phyloP scores from a whole-genome alignment of 2,113 vertebrate species.

The Xiphias gladius region DNA sequence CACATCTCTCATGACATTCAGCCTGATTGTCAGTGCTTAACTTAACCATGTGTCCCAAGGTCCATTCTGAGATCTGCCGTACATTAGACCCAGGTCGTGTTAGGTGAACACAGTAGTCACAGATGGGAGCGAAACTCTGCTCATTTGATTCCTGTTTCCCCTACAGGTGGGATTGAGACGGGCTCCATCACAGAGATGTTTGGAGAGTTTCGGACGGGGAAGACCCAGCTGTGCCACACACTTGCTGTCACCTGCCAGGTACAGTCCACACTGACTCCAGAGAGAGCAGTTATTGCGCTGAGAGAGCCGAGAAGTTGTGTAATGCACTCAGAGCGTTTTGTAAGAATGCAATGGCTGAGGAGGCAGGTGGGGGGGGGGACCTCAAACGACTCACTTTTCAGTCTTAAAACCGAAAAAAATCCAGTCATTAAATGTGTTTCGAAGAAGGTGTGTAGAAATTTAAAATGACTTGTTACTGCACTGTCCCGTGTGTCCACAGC shows the following conservation, averaged over 20 bases:
- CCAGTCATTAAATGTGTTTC: background rate
- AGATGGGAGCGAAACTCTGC: background rate
- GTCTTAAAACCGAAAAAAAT: too few relatives aligned
- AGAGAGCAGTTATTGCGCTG: background rate
- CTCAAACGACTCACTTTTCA: too few relatives aligned
- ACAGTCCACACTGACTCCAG: background rate
- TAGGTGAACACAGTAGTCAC: background rate
- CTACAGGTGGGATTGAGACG: slow-evolving; percentile 95
- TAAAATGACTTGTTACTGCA: background rate
- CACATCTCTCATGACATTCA: background rate
- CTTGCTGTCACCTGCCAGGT: slow-evolving; percentile 98
- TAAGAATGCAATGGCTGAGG: too few relatives aligned
- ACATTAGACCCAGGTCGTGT: background rate
- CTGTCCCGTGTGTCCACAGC: slow-evolving; percentile 75
- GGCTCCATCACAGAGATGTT: slow-evolving; percentile 99
- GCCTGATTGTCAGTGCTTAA: background rate
- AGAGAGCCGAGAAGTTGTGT: background rate
- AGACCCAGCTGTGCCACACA: slow-evolving; percentile 97
- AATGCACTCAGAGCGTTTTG: background rate
- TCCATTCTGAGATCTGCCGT: background rate
- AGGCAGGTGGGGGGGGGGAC: background rate
- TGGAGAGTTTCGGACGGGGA: slow-evolving; percentile 97
- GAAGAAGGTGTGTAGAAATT: background rate
- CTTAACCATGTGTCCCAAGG: background rate
- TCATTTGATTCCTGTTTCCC: background rate